phyloP scores from a whole-genome alignment of 2,888 invertebrate genomes.

The Apodemia mormo region DNA sequence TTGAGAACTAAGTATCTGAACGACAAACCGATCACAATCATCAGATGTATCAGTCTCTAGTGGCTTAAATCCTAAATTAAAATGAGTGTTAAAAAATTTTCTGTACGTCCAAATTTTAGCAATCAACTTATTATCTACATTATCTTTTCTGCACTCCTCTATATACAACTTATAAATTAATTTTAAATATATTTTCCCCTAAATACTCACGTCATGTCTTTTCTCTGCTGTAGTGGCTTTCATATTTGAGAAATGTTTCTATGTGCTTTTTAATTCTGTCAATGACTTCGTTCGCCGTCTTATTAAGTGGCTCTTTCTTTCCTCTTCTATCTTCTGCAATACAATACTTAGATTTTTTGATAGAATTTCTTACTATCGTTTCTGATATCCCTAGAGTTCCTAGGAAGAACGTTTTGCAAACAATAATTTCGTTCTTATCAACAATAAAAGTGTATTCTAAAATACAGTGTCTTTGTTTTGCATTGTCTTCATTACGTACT shows the following conservation, averaged over 20 bases:
- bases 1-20: neutral
- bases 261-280: conserved; percentile 19
- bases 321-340: conserved; percentile 14
- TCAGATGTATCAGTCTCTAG: conserved; percentile 1
- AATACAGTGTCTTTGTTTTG: neutral
- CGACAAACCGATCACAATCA: neutral
- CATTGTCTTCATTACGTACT: neutral
- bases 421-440: neutral
- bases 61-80: conserved; percentile 7
- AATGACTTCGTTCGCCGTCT: too few relatives aligned
- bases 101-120: conserved; percentile 3
- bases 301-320: neutral
- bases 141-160: too few relatives aligned
- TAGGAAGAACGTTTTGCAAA: neutral
- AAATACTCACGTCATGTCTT: conserved; percentile 18
- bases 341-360: neutral
- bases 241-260: conserved; percentile 17
- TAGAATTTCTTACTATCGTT: neutral
- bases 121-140: too few relatives aligned
- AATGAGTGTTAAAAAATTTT: conserved; percentile 1
- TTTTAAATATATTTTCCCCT: neutral
- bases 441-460: too few relatives aligned
- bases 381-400: neutral
- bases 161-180: too few relatives aligned
- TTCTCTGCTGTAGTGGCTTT: conserved; percentile 19